Base-by-base conservation (phyloP, 2,888 invertebrate species). In the Mellilla xanthometata region DNA sequence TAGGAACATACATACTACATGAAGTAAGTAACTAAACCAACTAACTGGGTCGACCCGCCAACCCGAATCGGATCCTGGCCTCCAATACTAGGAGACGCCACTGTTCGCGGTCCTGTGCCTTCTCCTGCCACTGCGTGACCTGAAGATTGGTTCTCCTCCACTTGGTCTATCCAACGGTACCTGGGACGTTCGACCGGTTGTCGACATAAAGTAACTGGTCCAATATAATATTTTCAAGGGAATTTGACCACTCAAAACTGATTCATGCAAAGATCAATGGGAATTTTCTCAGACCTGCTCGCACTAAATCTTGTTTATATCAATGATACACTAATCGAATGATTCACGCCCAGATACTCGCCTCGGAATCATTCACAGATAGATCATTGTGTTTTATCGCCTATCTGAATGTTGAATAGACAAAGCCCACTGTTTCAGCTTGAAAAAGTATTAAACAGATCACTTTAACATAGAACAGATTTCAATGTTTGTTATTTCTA, bases 371-470 rank as follows among this genome's bases (percentile, higher is more conserved):
- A 47, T 48, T 57, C 46, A 47, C 48, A 49, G 49, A 56, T 53
- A 54, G 44, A 59, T 56, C 49, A 52, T 49, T 50, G 50, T 48
- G 46, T 56, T 76, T 65, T 66, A 75, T 71, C 62, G 62, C 60
- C 62, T 54, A 58, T 68, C 64, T 50, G 55, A 56, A 40, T 72
- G 72, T 78, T 78, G 73, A 56, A 78, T 80, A 85, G 84, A 86
- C 85, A 87, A 87, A 80, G 77, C 52, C 65, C 65, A 62, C 61
- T 83, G 81, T 85, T 82, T 77, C 12, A 76, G 69, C 74, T 76
- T 71, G 68, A 71, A 56, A 68, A 72, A 49, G 46, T 81, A 79
- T 84, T 85, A 78, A 76, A n/a, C 15, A 19, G 15, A 19, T 19
- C 15, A 19, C 15, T 19, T 19, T 19, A 19, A 19, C 15, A 6